These are phyloP conservation scores for Cosmopolites sordidus DNA, from an alignment of 2,888 invertebrate genomes.

Conservation along the genomic window DNA sequence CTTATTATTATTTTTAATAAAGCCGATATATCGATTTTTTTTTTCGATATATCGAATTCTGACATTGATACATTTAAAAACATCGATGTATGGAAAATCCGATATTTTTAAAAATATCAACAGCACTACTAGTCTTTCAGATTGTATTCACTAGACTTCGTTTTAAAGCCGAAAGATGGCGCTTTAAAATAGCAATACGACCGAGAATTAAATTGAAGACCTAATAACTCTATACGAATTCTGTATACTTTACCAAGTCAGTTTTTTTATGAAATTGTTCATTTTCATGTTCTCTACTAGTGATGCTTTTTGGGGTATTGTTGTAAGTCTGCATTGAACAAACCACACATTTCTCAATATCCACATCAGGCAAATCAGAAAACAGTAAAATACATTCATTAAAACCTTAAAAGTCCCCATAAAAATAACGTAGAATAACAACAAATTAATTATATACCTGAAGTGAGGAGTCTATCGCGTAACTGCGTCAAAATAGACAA, in stretches of 20 bases:
- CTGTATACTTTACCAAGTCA: slow-evolving; percentile 35
- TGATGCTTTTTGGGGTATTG: slow-evolving; percentile 82
- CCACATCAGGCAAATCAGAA: slow-evolving; percentile 97
- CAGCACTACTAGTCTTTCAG: slow-evolving; percentile 1
- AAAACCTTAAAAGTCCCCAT: slow-evolving; percentile 51
- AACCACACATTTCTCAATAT: slow-evolving; percentile 87
- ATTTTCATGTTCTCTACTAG: slow-evolving; percentile 73
- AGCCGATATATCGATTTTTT: too few relatives aligned
- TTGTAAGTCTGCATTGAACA: slow-evolving; percentile 83
- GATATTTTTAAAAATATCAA: too few relatives aligned
- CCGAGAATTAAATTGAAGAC: background rate
- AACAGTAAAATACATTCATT: slow-evolving; percentile 98
- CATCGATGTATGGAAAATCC: too few relatives aligned
- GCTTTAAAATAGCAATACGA: background rate
- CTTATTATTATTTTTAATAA: too few relatives aligned
- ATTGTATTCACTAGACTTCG: background rate
- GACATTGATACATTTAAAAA: too few relatives aligned
- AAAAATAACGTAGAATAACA: background rate
- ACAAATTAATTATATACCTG: slow-evolving; percentile 56
- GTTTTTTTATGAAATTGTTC: slow-evolving; percentile 31
- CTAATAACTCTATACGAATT: too few relatives aligned
- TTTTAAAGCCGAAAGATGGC: too few relatives aligned
- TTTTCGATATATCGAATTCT: too few relatives aligned
- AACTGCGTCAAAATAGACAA: slow-evolving; percentile 88
- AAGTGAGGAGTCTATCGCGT: slow-evolving; percentile 74